Base-by-base conservation (phyloP, 1,140 invertebrate species). In the Brachionus asplanchnoidis region DNA sequence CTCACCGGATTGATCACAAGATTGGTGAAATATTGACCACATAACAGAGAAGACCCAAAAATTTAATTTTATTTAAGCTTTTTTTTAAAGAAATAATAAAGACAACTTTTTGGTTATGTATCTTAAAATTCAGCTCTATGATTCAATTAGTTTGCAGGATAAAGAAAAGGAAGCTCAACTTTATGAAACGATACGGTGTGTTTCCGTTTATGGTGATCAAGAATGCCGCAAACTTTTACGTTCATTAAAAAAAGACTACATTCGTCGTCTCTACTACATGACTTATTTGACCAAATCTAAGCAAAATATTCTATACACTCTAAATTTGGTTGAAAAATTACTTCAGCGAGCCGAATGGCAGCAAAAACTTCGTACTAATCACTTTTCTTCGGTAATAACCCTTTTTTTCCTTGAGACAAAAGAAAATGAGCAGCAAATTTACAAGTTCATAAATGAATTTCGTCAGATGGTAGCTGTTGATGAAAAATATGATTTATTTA, bases 141-240 rank as follows among this genome's bases (percentile, higher is more conserved):
- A 96, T 90, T 94, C 95, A 65, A 93, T 95, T 40, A 95, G 95
- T 89, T 90, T 95, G 60, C 94, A 95, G 86, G 93, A 96, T 87
- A 92, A 94, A 87, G 92, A 93, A 28, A 90, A 94, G 46, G 93
- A 94, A 66, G 94, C 95, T n/a, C 94, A 95, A 87, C 91, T 97
- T 3, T 93, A 96, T 86, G 94, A 95, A 90, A 95, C 95, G 1
- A 89, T 97, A 78, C 91, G 95, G 28, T 96, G 94, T 87, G 91
- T 96, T 20, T 90, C 92, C 70, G 89, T 93, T 28, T 93, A 96
- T 86, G 94, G 95, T 87, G 90, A 92, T 46, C 91, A 92, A 79
- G 93, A 93, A 92, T 92, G 94, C 87, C 91, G 92, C 82, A 95
- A 95, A 87, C 88, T 97, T 28, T 91, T 96, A 79, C 90, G 92